Evolutionary conservation across 2,797 vertebrate genomes (phyloP).

Genomic region (Leptodactylus fallax): DNA sequence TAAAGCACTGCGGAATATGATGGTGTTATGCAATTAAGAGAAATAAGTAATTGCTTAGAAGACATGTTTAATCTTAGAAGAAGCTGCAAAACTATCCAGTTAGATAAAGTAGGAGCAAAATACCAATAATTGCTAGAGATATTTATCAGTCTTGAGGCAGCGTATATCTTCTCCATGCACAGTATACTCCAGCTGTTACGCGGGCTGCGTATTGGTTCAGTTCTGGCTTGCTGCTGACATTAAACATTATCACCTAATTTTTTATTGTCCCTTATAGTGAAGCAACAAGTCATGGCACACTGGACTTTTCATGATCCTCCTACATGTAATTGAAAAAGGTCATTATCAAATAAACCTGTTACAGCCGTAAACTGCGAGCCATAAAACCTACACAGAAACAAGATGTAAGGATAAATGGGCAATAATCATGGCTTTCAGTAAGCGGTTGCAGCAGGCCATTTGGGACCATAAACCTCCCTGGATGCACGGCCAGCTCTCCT

Average conservation of each 20-base stretch:
- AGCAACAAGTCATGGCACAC: background rate
- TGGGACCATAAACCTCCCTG: slow-evolving; percentile 45
- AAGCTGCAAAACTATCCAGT: no score
- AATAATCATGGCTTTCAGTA: slow-evolving; percentile 27
- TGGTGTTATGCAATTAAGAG: no score
- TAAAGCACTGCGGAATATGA: no score
- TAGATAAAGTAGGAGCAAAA: no score
- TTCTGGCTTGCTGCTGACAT: background rate
- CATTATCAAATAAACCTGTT: slow-evolving; percentile 45
- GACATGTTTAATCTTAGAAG: no score
- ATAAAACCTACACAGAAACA: slow-evolving; percentile 26
- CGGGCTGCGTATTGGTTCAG: background rate
- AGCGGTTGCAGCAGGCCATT: background rate
- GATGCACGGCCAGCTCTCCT: background rate
- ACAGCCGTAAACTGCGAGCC: slow-evolving; percentile 11
- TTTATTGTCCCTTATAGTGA: background rate
- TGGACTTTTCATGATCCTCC: slow-evolving; percentile 3
- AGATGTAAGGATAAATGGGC: slow-evolving; percentile 36
- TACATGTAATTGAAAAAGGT: slow-evolving; percentile 33
- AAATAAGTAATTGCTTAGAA: no score
- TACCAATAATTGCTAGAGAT: no score
- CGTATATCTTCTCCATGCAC: background rate
- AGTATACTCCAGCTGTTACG: background rate
- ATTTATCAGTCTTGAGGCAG: background rate
- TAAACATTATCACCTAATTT: background rate